Percentiles rank a stretch among this genome's conserved stretches.
Evolutionary conservation across 2,888 invertebrate species (phyloP).

Genomic region (Portevinia maculata): DNA sequence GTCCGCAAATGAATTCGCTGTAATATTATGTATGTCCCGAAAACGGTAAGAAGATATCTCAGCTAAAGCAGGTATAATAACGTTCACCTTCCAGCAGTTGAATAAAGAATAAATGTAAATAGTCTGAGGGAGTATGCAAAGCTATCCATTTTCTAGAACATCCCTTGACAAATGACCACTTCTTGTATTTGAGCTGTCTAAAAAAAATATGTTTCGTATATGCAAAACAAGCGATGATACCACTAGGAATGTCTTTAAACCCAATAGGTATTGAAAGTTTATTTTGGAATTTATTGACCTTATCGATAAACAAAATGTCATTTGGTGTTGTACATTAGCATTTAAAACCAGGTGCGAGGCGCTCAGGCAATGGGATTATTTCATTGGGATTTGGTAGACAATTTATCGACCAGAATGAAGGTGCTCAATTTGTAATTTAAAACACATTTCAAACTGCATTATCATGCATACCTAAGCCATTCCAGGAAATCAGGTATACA

Average conservation of each 20-base stretch:
- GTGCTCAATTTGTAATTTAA: slow-evolving; percentile 14
- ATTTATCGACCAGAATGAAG: slow-evolving; percentile 37
- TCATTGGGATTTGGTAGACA: slow-evolving; percentile 29
- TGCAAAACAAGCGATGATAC: slow-evolving; percentile 14
- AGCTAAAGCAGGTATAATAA: too few species aligned
- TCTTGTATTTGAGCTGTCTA: not conserved
- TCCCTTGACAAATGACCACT: not conserved
- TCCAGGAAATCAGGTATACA: not conserved
- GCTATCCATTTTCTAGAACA: not conserved
- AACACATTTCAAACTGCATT: slow-evolving; percentile 24
- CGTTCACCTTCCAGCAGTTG: not conserved
- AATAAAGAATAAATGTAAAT: not conserved
- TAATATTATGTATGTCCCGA: too few species aligned
- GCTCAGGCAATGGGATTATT: not conserved
- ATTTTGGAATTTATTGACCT: slow-evolving; percentile 46
- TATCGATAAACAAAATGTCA: slow-evolving; percentile 41
- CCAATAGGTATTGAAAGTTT: slow-evolving; percentile 20
- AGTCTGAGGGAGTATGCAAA: not conserved
- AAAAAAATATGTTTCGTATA: not conserved
- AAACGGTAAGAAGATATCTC: too few species aligned
- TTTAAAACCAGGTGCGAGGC: slow-evolving; percentile 23
- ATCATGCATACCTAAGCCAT: not conserved
- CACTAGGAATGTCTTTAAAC: slow-evolving; percentile 18
- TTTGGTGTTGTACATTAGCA: slow-evolving; percentile 1
- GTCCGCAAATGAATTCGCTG: too few species aligned